Evolutionary conservation across 2,797 vertebrate genomes (phyloP), one percentile per base, ranked within the genome.

Genomic region (Parauchenoglanis punctatus): DNA sequence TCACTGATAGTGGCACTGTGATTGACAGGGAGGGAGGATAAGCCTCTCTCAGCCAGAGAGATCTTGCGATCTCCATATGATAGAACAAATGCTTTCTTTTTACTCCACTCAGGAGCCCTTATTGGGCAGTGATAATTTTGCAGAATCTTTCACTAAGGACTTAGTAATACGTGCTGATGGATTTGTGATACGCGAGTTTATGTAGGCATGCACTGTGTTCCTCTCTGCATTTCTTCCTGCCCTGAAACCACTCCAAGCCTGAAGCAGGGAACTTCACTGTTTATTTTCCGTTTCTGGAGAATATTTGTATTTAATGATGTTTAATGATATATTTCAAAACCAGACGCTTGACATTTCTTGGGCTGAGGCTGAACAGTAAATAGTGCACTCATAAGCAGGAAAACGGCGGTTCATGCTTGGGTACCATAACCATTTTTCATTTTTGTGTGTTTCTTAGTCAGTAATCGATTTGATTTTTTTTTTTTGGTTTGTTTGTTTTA

Each of bases 271-370:
- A 49, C 25, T 68, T 65, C 72, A 35, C 72, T 85, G 31, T 61
- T 81, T 86, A 89, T 91, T 91, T 92, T 90, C 49, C 80, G 63
- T 84, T 81, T 59, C 52, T 80, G 90, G 67, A 63, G 90, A 93
- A 92, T 89, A 61, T 84, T 81, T 63, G 75, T 87, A 63, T 92
- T 87, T 81, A 88, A 94, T 92, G 92, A 92, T 91, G 84, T 89
- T 83, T 91, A 90, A 92, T 90, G 78, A 89, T 86, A 87, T 86
- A 86, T 73, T 87, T 87, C 49, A 31, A 59, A 83, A 86, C 46
- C 23, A 73, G 72, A 84, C n/a, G 54, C 83, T 83, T 35, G 81
- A 81, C 44, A 35, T 72, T 75, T 59, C 44, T 54, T 61, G 76
- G 67, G 56, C 44, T 80, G 23, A 63, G 81, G 81, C 58, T 59